These are phyloP conservation scores for Pangasianodon gigas DNA, from an alignment of 2,113 vertebrate genomes.

Conservation along the genomic window DNA sequence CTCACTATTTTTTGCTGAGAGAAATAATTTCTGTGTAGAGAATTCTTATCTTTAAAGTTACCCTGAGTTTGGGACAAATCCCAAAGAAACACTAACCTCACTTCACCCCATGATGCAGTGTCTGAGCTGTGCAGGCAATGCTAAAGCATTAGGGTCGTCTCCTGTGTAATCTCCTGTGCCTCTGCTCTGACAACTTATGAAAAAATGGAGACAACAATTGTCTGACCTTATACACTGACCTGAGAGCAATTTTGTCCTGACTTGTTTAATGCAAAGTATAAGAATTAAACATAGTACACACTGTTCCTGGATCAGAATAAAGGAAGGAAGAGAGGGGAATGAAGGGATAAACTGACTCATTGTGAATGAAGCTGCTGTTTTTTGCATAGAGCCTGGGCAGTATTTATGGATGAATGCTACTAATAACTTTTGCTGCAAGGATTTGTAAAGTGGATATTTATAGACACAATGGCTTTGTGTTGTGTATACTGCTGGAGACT, in stretches of 20 bases:
- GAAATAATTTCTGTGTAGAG: neutral
- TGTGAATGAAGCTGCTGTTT: constrained; percentile 9
- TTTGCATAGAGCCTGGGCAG: neutral
- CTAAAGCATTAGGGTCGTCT: constrained; percentile 4
- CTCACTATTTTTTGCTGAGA: neutral
- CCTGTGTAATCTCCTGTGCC: neutral
- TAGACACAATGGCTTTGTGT: constrained; percentile 8
- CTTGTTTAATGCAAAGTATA: neutral
- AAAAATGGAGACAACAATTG: constrained; percentile 6
- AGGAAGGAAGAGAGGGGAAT: neutral
- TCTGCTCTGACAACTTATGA: constrained; percentile 22
- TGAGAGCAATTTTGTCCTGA: neutral
- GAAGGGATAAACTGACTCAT: neutral
- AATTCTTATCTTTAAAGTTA: neutral
- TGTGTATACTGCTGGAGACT: neutral
- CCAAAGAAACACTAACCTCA: neutral
- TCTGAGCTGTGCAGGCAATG: neutral
- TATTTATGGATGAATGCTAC: neutral
- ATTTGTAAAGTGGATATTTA: constrained; percentile 33
- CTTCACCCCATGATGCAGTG: neutral
- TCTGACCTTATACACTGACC: neutral
- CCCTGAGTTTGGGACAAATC: neutral
- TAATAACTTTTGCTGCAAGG: constrained; percentile 6
- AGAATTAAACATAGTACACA: neutral
- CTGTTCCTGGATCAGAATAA: neutral